Conservation (phyloP, 2,888 invertebrate species). For the Rotaria magnacalcarata region DNA sequence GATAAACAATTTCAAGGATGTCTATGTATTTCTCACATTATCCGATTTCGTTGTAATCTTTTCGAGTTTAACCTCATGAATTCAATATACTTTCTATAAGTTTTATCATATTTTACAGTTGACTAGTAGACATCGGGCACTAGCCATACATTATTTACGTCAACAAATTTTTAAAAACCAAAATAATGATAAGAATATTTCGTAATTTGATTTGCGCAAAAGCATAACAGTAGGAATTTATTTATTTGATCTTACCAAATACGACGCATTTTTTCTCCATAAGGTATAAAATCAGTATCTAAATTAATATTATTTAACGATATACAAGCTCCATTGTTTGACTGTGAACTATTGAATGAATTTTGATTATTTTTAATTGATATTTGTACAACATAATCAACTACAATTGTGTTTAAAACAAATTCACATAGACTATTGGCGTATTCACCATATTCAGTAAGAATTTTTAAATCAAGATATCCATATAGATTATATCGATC, state of each 20-base stretch:
- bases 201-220: too few relatives aligned
- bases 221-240: too few relatives aligned
- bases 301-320: conserved; percentile 12
- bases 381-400: background rate
- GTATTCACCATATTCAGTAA: background rate
- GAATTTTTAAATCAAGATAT: conserved; percentile 5
- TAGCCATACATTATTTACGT: too few relatives aligned
- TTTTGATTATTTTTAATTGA: background rate
- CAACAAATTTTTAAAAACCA: too few relatives aligned
- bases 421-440: conserved; percentile 7
- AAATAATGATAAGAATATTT: too few relatives aligned
- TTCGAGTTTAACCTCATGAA: background rate
- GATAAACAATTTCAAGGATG: too few relatives aligned
- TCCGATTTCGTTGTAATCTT: background rate
- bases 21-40: too few relatives aligned
- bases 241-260: background rate
- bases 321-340: background rate
- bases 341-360: background rate
- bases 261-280: background rate
- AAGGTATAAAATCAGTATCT: background rate
- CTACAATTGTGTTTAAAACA: background rate
- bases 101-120: too few relatives aligned
- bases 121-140: too few relatives aligned
- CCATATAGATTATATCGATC: conserved; percentile 17
- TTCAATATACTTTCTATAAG: background rate